Conservation (phyloP, 2,888 invertebrate genomes). For the Dicycla oo region DNA sequence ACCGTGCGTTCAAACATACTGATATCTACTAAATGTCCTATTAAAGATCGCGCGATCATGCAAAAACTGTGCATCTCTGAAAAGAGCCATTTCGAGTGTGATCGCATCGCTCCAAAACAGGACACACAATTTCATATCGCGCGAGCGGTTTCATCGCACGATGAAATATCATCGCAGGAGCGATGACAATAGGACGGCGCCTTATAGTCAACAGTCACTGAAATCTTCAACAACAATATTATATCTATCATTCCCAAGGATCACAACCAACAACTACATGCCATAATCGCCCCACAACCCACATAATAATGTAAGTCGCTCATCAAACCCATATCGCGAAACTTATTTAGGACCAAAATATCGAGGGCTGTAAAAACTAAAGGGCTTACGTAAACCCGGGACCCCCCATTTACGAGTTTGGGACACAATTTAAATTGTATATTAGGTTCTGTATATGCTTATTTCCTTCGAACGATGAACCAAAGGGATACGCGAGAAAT, state of each 20-base stretch:
- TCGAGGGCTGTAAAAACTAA: constrained; percentile 79
- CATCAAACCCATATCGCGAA: constrained; percentile 71
- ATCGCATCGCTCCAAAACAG: no score
- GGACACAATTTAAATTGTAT: constrained; percentile 86
- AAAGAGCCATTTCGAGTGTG: no score
- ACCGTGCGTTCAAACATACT: no score
- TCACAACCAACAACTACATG: constrained; percentile 2
- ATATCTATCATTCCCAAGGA: neutral
- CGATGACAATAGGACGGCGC: no score
- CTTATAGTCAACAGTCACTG: no score
- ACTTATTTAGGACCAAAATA: constrained; percentile 73
- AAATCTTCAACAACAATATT: constrained; percentile 1
- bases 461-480: constrained; percentile 59
- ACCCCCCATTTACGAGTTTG: constrained; percentile 74
- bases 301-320: constrained; percentile 68
- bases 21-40: no score
- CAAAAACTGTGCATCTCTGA: no score
- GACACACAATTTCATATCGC: no score
- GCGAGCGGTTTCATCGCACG: no score
- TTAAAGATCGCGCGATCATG: no score
- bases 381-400: constrained; percentile 72
- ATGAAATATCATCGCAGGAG: no score
- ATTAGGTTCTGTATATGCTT: constrained; percentile 74
- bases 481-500: constrained; percentile 73
- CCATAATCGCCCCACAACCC: constrained; percentile 5